Conservation (phyloP, 2,888 invertebrate genomes). For the Achlya flavicornis region DNA sequence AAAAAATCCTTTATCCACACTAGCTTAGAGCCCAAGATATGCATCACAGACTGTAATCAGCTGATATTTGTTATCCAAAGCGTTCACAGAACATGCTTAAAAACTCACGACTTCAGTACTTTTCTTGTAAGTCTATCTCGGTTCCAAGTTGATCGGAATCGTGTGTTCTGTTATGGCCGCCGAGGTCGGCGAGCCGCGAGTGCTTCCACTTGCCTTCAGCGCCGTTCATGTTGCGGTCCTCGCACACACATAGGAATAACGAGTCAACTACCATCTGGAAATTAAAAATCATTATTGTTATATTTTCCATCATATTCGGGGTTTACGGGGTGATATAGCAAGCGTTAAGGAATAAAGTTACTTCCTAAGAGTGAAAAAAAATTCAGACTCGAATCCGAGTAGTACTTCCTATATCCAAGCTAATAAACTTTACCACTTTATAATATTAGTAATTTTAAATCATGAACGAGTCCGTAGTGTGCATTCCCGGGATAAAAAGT, state of each 20-base stretch:
- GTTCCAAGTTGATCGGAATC: slow-evolving; percentile 49
- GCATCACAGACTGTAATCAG: not conserved
- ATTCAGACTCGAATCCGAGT: too few relatives aligned
- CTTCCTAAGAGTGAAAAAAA: too few relatives aligned
- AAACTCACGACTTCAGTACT: slow-evolving; percentile 56
- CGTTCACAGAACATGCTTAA: slow-evolving; percentile 8
- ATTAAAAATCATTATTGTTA: slow-evolving; percentile 12
- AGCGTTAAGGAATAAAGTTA: too few relatives aligned
- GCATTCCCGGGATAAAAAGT: too few relatives aligned
- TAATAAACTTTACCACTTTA: too few relatives aligned
- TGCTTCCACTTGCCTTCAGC: slow-evolving; percentile 86
- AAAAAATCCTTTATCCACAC: not conserved
- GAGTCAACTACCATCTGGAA: slow-evolving; percentile 96
- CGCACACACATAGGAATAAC: slow-evolving; percentile 96
- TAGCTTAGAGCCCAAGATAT: not conserved
- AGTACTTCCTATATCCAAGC: too few relatives aligned
- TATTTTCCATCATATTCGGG: too few relatives aligned
- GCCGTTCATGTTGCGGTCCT: slow-evolving; percentile 93
- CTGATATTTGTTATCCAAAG: not conserved
- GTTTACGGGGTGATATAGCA: too few relatives aligned
- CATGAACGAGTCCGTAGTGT: too few relatives aligned
- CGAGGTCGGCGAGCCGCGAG: slow-evolving; percentile 83
- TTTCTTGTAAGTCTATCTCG: slow-evolving; percentile 65
- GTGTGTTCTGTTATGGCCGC: slow-evolving; percentile 60
- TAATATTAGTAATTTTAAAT: too few relatives aligned